Conservation (phyloP, 2,113 vertebrate genomes). For the Lethenteron camtschaticum region DNA sequence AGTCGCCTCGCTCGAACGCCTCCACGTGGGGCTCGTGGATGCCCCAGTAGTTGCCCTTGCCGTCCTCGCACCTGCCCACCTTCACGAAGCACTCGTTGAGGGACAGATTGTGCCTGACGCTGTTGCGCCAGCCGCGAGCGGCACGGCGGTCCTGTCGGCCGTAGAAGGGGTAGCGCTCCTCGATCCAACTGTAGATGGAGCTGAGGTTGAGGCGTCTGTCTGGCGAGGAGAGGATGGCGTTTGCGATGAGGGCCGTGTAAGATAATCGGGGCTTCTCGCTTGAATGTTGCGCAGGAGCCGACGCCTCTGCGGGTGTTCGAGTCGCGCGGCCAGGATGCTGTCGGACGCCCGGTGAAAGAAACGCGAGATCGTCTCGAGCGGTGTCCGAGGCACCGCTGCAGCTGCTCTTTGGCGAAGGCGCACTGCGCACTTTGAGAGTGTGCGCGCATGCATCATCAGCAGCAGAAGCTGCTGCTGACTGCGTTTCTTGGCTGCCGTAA, state of each 20-base stretch:
- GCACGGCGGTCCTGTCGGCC: constrained; percentile 11
- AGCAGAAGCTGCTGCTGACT: too few species aligned
- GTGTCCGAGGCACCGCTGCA: too few species aligned
- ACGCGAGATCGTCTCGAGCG: too few species aligned
- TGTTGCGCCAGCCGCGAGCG: constrained; percentile 19
- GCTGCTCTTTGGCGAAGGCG: too few species aligned
- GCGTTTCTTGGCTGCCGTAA: too few species aligned
- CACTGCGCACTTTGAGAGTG: too few species aligned
- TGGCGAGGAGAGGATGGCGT: constrained; percentile 24
- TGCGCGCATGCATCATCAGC: too few species aligned
- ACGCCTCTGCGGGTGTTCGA: too few species aligned
- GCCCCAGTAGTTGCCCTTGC: constrained; percentile 24
- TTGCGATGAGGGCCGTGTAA: constrained; percentile 26
- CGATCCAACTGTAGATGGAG: constrained; percentile 25
- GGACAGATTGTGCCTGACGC: constrained; percentile 18
- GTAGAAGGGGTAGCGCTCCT: constrained; percentile 23
- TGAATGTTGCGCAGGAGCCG: too few species aligned
- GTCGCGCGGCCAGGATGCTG: too few species aligned
- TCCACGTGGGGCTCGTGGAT: constrained; percentile 19
- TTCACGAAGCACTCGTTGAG: constrained; percentile 25
- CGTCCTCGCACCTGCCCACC: constrained; percentile 20
- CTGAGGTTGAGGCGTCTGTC: constrained; percentile 22
- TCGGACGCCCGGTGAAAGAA: too few species aligned
- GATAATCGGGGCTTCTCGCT: constrained; percentile 19
- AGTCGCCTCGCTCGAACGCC: constrained; percentile 18